Percentiles rank a stretch among this genome's conserved stretches.
phyloP scores from a whole-genome alignment of 2,797 vertebrate genomes.

The Pangasius krempfi region DNA sequence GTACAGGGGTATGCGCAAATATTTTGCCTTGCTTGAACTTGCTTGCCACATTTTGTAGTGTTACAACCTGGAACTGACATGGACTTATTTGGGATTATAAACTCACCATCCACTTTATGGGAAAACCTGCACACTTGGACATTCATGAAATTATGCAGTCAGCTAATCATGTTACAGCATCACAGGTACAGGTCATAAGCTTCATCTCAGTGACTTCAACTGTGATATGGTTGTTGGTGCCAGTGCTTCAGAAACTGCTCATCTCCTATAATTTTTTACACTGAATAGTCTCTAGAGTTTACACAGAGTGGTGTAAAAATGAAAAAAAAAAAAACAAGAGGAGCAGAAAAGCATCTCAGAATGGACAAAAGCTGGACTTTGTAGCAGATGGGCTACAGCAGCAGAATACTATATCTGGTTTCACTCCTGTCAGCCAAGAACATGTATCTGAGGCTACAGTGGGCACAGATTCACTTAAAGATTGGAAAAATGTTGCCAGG shows the following conservation, averaged over 20 bases:
- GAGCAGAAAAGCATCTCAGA: not conserved
- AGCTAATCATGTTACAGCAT: not conserved
- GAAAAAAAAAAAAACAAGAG: not conserved
- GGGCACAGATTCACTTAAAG: not conserved
- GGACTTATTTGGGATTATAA: not conserved
- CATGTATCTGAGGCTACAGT: not conserved
- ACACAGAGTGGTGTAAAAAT: not conserved
- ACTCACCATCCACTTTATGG: not conserved
- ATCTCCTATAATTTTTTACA: not conserved
- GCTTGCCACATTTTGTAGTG: not conserved
- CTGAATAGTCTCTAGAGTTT: not conserved
- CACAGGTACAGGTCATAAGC: not conserved
- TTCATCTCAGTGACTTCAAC: not conserved
- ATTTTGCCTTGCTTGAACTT: not conserved
- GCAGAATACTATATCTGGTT: not conserved
- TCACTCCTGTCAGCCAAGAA: not conserved
- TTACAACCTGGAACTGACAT: not conserved
- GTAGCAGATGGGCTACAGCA: not conserved
- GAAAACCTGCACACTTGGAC: not conserved
- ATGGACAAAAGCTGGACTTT: not conserved
- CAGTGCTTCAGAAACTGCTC: not conserved
- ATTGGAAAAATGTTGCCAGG: not conserved
- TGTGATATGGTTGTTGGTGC: not conserved
- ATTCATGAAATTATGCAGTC: not conserved
- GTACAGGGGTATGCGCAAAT: not conserved